Base-by-base conservation (phyloP, 2,113 vertebrate genomes). In the Anolis sagrei region DNA sequence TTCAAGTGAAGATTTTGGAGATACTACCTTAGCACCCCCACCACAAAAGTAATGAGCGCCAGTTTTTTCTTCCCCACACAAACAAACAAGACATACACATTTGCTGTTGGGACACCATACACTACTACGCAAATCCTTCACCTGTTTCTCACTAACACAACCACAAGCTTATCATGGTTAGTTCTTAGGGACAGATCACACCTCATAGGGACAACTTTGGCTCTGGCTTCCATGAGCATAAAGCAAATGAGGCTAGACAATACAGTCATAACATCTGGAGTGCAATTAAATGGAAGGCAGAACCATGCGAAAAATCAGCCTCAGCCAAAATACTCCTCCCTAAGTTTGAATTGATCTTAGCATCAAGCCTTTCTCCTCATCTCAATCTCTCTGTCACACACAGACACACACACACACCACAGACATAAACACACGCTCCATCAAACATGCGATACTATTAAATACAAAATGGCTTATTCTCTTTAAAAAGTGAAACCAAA, bases 381-480 rank as follows among this genome's bases (percentile, higher is more conserved):
- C 7, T 16, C 54, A 58, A 21, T 25, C 32, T 32, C 49, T 39
- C 27, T 62, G 34, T 39, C 72, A 61, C 69, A 74, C 66, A 76
- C 25, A 25, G 1, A 27, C n/a, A 73, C 19, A 39, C 14, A 27
- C n/a, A 73, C 19, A 39, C 14, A 88, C 13, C 54, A 58, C 14
- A 58, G 13, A 58, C 11, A 58, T 13, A 58, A 58, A 18, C 54
- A 82, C 76, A 88, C 19, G 90, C 75, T 84, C 93, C 48, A 82
- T 88, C 92, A 91, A 94, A 85, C 34, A 87, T 29, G 70, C 87
- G 87, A 78, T 81, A 87, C 1, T 88, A 87, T 92, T 79, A 93
- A 95, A 94, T 92, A 95, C 76, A 93, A 89, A 94, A 93, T 48
- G 91, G 89, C 94, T 93, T 90, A 86, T 74, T 73, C 85, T 91